These are phyloP conservation scores for Drosophila barbarae DNA, from an alignment of 2,888 invertebrate genomes.

Conservation along the genomic window DNA sequence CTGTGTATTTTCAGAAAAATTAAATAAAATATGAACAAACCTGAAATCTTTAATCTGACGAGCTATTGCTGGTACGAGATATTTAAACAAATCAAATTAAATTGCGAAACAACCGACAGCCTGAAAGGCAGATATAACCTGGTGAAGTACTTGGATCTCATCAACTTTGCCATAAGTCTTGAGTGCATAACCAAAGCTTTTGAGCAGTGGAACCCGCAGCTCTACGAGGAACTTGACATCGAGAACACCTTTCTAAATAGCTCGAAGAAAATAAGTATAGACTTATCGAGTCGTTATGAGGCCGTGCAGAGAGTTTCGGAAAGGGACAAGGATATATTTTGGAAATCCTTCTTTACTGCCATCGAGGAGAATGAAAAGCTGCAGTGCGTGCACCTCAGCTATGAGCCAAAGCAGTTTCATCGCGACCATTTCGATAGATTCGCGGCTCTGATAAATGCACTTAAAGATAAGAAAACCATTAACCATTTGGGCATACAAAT, in stretches of 20 bases:
- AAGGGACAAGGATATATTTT: background rate
- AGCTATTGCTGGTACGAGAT: constrained; percentile 4
- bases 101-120: background rate
- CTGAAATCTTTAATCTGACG: background rate
- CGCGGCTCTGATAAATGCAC: background rate
- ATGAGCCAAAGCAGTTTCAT: background rate
- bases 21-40: background rate
- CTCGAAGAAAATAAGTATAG: background rate
- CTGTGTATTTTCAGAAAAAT: background rate
- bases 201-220: background rate
- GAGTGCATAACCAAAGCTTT: background rate
- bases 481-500: background rate
- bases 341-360: background rate
- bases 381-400: background rate
- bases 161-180: background rate
- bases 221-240: constrained; percentile 1
- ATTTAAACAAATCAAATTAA: constrained; percentile 5
- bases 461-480: background rate
- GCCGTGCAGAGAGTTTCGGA: background rate
- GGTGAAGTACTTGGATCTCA: constrained; percentile 4
- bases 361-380: background rate
- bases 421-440: background rate
- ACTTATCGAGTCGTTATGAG: background rate
- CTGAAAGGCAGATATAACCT: background rate
- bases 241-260: background rate